Conservation (phyloP, 2,888 invertebrate species). For the Morpho helenor region DNA sequence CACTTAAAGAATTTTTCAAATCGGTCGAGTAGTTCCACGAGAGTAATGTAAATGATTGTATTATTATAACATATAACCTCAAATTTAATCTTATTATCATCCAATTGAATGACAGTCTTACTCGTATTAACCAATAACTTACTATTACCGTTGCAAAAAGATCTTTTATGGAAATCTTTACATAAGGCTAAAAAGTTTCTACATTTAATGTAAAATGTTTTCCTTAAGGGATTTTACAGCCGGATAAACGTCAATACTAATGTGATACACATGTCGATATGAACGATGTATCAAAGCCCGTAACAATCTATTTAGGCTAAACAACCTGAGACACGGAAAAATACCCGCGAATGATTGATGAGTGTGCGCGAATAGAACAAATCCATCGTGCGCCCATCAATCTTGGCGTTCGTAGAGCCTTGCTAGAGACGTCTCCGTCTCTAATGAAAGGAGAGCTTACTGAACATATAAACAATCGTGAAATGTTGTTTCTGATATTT, state of each 20-base stretch:
- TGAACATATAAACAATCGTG: conserved; percentile 72
- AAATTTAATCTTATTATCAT: too few relatives aligned
- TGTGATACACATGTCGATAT: conserved; percentile 61
- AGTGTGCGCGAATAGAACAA: conserved; percentile 75
- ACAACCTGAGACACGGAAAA: conserved; percentile 77
- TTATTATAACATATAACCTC: too few relatives aligned
- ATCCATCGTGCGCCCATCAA: conserved; percentile 74
- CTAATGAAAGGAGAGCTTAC: conserved; percentile 77
- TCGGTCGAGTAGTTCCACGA: too few relatives aligned
- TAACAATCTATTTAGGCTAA: conserved; percentile 75
- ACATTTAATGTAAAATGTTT: too few relatives aligned
- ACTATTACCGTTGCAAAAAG: too few relatives aligned
- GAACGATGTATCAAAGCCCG: conserved; percentile 55
- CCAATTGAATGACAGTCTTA: too few relatives aligned
- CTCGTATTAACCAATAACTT: too few relatives aligned
- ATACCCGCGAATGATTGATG: conserved; percentile 78
- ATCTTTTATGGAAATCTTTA: not conserved
- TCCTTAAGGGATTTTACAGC: conserved; percentile 17
- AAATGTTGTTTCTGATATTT: conserved; percentile 71
- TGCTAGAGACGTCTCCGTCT: conserved; percentile 64
- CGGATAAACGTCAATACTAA: conserved; percentile 48
- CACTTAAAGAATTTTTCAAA: too few relatives aligned
- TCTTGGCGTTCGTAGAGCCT: conserved; percentile 56
- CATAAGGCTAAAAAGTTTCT: too few relatives aligned
- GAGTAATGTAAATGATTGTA: too few relatives aligned